Base-by-base conservation (phyloP, 1,140 invertebrate genomes). In the Leptoteleia sp. region DNA sequence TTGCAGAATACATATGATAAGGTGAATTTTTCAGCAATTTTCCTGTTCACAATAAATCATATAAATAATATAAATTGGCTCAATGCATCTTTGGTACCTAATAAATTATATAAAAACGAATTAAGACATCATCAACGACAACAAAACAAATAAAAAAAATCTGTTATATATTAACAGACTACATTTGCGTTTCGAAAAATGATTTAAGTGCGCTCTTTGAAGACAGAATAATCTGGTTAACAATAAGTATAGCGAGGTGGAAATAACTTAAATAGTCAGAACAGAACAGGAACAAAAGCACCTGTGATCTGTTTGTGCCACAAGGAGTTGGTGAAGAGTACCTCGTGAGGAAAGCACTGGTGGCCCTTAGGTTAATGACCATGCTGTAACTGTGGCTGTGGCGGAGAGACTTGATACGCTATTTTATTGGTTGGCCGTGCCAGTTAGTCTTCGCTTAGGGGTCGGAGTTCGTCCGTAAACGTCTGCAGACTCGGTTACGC, bases 391-490 rank as follows among this genome's bases (percentile, higher is more conserved):
- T 76, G 72, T 13, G 72, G 72, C 64, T 79, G 72, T 54, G 59
- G 76, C 48, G 54, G 43, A 75, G 59, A 72, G 75, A 73, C 79
- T 85, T 85, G 82, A 85, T 84, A 81, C 76, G 77, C 78, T 82
- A 81, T 84, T 85, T 85, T 85, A 85, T 84, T 83, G 81, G 79
- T 79, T 42, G 62, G 79, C 81, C 75, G 80, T 82, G 80, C 80
- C 82, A 84, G 84, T 85, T 85, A 85, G 82, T 85, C 82, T 85
- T 84, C 80, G 80, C 82, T 84, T 81, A 83, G 79, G 79, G 84
- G 83, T 82, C 76, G 83, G 82, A 85, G 82, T 84, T 83, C 79
- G 84, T 81, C 72, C 83, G 82, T 85, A 85, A 85, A 81, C 78
- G 83, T 85, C 82, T 83, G 48, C 73, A 71, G 68, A 77, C 79